Conservation (phyloP, 1,140 invertebrate genomes). For the Drosophila burlai region DNA sequence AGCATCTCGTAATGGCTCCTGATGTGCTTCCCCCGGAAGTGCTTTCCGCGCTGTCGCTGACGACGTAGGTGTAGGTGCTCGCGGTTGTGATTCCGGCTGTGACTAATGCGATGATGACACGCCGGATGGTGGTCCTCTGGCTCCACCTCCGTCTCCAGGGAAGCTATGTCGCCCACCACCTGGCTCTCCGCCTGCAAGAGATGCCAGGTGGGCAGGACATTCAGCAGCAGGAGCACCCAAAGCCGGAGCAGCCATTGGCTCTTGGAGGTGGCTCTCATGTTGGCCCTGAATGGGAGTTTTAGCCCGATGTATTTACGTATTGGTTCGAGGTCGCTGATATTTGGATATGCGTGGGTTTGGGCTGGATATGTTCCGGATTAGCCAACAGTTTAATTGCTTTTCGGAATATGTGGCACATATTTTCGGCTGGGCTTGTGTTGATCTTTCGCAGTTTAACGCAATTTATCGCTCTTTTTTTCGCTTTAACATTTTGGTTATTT, state of each 20-base stretch:
- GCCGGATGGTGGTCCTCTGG: constrained; percentile 3
- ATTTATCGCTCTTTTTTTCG: constrained; percentile 43
- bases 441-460: constrained; percentile 12
- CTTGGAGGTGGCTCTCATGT: constrained; percentile 60
- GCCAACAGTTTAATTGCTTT: constrained; percentile 36
- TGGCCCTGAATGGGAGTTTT: constrained; percentile 41
- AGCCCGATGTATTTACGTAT: constrained; percentile 22
- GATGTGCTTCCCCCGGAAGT: constrained; percentile 24
- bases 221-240: constrained; percentile 47
- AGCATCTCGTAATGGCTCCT: constrained; percentile 61
- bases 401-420: constrained; percentile 43
- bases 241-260: constrained; percentile 44
- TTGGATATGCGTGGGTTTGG: constrained; percentile 20
- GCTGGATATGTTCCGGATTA: constrained; percentile 17
- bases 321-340: constrained; percentile 6
- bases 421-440: constrained; percentile 12
- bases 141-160: neutral
- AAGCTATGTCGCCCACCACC: constrained; percentile 71
- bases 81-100: constrained; percentile 26
- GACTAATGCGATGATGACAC: constrained; percentile 22
- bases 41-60: constrained; percentile 39
- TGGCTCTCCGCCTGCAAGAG: constrained; percentile 50
- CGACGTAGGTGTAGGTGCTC: constrained; percentile 47
- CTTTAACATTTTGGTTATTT: constrained; percentile 41
- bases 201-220: constrained; percentile 23